Evolutionary conservation across 2,888 invertebrate genomes (phyloP), one percentile per base, ranked within the genome.

Genomic region (Drosophila kambysellisi): DNA sequence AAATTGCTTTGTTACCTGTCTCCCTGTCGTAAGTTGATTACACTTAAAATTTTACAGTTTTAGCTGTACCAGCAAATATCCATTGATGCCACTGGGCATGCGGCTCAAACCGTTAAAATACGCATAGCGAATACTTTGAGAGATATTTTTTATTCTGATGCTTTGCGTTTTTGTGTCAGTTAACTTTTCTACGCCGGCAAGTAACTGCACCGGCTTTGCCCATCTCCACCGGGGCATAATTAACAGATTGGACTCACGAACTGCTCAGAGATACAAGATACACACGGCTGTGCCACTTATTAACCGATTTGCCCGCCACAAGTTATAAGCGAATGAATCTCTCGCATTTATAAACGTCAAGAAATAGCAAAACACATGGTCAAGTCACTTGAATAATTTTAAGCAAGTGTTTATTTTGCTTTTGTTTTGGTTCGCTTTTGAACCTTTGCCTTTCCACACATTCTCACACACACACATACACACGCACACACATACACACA

Each of bases 271-370:
- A 71, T 43, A 46, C 48, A 35, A 65, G 46, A 32, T n/a, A 62
- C 66, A 78, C 70, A 67, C 60, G 71, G 39, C 53, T 87, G 90
- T 84, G 89, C 88, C 89, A 90, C 78, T 84, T 90, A 76, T 76
- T 76, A 86, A 88, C 81, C 88, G 79, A 90, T 86, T 90, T 86
- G 79, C 56, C 60, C 73, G 72, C 32, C 48, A 59, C 67, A 41
- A 73, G 46, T 68, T 69, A 63, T 33, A 68, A 71, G 33, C 65
- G 79, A 68, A 70, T 65, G 54, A 67, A 70, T 75, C 76, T 70
- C 62, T 74, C 48, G 43, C 56, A 52, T 72, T 70, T 62, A 50
- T 66, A 71, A 74, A 74, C 69, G 66, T 52, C 37, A 56, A 50
- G 59, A 51, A 32, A 52, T 41, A 56, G 51, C 46, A 33, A 59